Percentiles rank a stretch among this genome's conserved stretches.
Evolutionary conservation across 2,888 invertebrate species (phyloP).

Genomic region (Sepiola atlantica): DNA sequence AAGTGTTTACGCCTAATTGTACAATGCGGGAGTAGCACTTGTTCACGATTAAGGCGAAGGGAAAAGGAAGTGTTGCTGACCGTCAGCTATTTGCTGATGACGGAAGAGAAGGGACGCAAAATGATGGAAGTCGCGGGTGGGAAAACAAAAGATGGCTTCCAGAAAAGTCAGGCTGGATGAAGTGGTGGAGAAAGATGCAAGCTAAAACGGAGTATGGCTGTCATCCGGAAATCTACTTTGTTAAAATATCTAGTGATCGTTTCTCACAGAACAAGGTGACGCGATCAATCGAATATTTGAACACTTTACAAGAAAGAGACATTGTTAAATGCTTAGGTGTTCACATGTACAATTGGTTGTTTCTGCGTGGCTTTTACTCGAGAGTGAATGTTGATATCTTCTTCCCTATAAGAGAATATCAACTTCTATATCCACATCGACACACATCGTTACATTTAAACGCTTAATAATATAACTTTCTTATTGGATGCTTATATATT

Average conservation of each 20-base stretch:
- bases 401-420: neutral
- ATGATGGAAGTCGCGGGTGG: neutral
- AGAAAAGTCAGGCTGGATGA: neutral
- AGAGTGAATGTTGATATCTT: no score
- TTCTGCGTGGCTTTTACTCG: no score
- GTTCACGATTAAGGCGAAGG: neutral
- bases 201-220: neutral
- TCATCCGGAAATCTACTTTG: no score
- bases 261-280: no score
- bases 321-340: no score
- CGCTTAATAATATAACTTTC: no score
- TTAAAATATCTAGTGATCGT: no score
- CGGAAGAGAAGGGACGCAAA: neutral
- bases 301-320: neutral
- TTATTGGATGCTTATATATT: no score
- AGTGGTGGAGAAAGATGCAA: neutral
- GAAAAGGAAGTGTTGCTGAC: neutral
- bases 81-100: neutral
- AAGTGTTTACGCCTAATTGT: neutral
- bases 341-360: no score
- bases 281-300: no score
- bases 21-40: neutral
- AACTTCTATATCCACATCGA: neutral
- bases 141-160: neutral
- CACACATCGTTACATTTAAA: neutral